Base-by-base conservation (phyloP, 2,797 vertebrate genomes). In the Peromyscus eremicus region DNA sequence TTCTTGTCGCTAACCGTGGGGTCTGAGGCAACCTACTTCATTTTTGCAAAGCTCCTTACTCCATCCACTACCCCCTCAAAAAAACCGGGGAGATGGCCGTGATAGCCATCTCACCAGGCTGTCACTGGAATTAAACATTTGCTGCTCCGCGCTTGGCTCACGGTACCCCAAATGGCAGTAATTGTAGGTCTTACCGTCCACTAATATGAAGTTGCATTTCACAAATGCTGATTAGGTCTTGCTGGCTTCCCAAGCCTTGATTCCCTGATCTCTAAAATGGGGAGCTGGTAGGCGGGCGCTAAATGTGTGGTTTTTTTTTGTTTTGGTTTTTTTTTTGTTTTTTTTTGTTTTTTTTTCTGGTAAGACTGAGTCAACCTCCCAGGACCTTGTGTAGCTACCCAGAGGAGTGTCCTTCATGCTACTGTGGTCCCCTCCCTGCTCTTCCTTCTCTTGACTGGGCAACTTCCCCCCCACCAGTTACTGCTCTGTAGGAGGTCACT, bases 401-500 rank as follows among this genome's bases (percentile, higher is more conserved):
- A 27, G 34, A 34, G 52, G 43, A 84, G 84, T 43, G 79, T 89
- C 81, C 62, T 52, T 60, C 70, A 0, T 4, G 5, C 12, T 11
- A 73, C 62, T 32, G 16, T 0, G 62, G 8, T 16, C 21, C 40
- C 3, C 17, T 70, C 19, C 14, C n/a, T 9, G 14, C 13, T 2
- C 32, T 23, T n/a, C 21, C 68, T 64, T 27, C 62, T n/a, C 16
- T 37, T 57, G 52, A 37, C 14, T 6, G 10, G 2, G 9, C 37
- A 27, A 76, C 88, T 80, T 94, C 92, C 90, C n/a, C n/a, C 66
- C 0, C 96, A 98, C 99, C 99, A 98, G 99, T 99, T 99, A 99
- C 98, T 98, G 98, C 99, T 92, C 68, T 98, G 99, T 98, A 87
- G 96, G 99, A 99, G 99, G 98, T 98, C 99, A 98, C 98, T 98